A percentile compares a stretch with the other conserved stretches of the same genome.
These are phyloP conservation scores for Drosophila sp. DNA, from an alignment of 1,140 invertebrate genomes.

Conservation along the genomic window DNA sequence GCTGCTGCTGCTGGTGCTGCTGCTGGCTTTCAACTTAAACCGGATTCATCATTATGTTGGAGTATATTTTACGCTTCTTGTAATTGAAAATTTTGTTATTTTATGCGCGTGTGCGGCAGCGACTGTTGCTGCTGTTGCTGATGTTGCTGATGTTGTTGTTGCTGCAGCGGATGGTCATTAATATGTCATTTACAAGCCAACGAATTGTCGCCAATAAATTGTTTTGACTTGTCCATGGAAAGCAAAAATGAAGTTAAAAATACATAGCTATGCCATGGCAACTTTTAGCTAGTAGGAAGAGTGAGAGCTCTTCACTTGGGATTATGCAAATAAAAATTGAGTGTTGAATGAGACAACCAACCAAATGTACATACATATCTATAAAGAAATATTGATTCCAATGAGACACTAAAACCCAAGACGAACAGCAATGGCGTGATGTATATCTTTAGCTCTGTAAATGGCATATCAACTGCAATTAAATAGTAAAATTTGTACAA, in stretches of 20 bases:
- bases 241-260: conserved; percentile 1
- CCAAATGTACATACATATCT: background rate
- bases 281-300: conserved; percentile 3
- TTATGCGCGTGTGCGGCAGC: conserved; percentile 63
- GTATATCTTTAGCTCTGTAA: too few relatives aligned
- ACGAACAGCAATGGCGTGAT: too few relatives aligned
- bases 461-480: too few relatives aligned
- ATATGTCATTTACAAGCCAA: conserved; percentile 79
- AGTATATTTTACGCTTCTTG: conserved; percentile 34
- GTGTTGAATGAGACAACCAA: background rate
- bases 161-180: conserved; percentile 58
- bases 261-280: background rate
- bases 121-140: too few relatives aligned
- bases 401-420: background rate
- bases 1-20: conserved; percentile 16
- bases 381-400: background rate
- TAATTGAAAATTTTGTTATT: conserved; percentile 75
- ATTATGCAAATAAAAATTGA: conserved; percentile 7
- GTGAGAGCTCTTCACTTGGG: conserved; percentile 6
- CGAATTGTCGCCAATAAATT: conserved; percentile 77
- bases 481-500: too few relatives aligned
- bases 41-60: conserved; percentile 57
- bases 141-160: background rate
- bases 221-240: conserved; percentile 38
- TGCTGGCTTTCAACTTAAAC: conserved; percentile 68